These are phyloP conservation scores for Sparidentex hasta DNA, from an alignment of 2,797 vertebrate species.

Conservation along the genomic window DNA sequence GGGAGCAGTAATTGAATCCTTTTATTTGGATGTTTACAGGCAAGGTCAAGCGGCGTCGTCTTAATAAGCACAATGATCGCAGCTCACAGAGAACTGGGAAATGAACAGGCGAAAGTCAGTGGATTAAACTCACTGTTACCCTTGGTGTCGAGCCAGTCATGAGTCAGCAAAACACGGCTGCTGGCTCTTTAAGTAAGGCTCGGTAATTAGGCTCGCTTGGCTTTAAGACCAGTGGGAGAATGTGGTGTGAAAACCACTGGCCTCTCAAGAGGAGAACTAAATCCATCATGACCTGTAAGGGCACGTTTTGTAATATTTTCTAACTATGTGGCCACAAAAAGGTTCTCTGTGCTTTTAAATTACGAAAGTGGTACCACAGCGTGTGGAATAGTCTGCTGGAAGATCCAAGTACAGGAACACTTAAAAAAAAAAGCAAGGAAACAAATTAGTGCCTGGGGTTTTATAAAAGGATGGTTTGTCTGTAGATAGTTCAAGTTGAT, in stretches of 20 bases:
- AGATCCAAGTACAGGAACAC: conserved; percentile 14
- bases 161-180: conserved; percentile 67
- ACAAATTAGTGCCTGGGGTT: neutral
- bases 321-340: conserved; percentile 1
- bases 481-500: neutral
- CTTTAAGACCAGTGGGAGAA: conserved; percentile 46
- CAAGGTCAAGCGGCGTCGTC: conserved; percentile 62
- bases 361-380: neutral
- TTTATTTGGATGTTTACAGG: conserved; percentile 71
- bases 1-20: conserved; percentile 67
- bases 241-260: conserved; percentile 52
- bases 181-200: conserved; percentile 60
- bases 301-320: conserved; percentile 30
- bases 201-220: conserved; percentile 55
- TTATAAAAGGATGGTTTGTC: conserved; percentile 22
- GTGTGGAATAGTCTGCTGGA: neutral
- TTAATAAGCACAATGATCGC: conserved; percentile 49
- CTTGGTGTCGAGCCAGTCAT: conserved; percentile 57
- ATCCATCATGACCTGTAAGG: conserved; percentile 37
- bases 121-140: conserved; percentile 56
- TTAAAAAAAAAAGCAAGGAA: conserved; percentile 6
- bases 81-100: conserved; percentile 41
- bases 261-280: conserved; percentile 19
- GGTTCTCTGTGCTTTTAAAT: neutral
- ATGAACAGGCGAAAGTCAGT: conserved; percentile 48